These are phyloP conservation scores for Andrena trimmerana DNA, from an alignment of 2,888 invertebrate species.

Conservation along the genomic window DNA sequence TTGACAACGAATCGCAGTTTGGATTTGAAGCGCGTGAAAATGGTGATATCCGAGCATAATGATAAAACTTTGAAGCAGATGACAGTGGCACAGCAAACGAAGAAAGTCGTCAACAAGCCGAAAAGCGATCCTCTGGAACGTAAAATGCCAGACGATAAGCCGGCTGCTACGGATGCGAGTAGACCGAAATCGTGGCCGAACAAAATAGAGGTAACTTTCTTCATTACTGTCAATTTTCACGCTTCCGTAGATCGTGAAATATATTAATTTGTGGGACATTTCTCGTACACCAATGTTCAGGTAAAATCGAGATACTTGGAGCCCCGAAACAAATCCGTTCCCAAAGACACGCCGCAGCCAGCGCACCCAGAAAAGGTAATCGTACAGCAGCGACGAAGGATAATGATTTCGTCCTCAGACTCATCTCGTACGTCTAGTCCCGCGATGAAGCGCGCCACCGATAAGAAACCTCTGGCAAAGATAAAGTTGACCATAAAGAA, in stretches of 20 bases:
- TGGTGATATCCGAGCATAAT: slow-evolving; percentile 84
- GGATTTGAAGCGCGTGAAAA: slow-evolving; percentile 84
- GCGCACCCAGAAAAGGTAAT: slow-evolving; percentile 78
- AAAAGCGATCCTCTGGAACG: slow-evolving; percentile 83
- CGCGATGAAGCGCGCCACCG: slow-evolving; percentile 85
- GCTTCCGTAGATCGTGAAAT: slow-evolving; percentile 29
- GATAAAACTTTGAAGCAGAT: slow-evolving; percentile 79
- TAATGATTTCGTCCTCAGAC: slow-evolving; percentile 88
- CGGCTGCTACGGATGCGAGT: slow-evolving; percentile 63
- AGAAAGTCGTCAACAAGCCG: slow-evolving; percentile 78
- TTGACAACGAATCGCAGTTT: slow-evolving; percentile 79
- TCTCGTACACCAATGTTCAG: slow-evolving; percentile 70
- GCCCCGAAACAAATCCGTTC: slow-evolving; percentile 84
- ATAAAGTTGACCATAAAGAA: slow-evolving; percentile 81
- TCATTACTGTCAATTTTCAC: slow-evolving; percentile 9
- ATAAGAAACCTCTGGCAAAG: slow-evolving; percentile 79
- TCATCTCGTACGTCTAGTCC: slow-evolving; percentile 91
- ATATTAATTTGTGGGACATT: background rate
- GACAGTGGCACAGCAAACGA: slow-evolving; percentile 62
- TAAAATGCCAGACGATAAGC: slow-evolving; percentile 80
- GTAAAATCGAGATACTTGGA: slow-evolving; percentile 89
- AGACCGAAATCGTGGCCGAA: slow-evolving; percentile 84
- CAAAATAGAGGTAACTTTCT: slow-evolving; percentile 79
- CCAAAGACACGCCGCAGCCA: slow-evolving; percentile 75
- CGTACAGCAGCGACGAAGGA: slow-evolving; percentile 85